These are phyloP conservation scores for Gandaritis pyraliata DNA, from an alignment of 2,888 invertebrate genomes.

Conservation along the genomic window DNA sequence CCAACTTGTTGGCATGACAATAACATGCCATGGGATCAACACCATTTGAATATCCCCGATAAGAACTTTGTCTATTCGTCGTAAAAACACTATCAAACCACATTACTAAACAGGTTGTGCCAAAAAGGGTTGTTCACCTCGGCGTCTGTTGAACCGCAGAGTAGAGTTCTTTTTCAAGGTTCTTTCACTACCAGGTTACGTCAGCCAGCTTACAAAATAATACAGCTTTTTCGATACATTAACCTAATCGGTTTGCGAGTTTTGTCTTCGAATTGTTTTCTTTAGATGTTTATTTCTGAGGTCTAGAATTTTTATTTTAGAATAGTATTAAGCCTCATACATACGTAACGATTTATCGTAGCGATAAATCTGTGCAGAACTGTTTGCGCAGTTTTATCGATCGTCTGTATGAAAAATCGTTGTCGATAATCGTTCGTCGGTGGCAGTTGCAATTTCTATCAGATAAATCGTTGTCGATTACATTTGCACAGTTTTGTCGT, in stretches of 20 bases:
- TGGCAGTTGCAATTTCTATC: too few species aligned
- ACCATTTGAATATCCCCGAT: constrained; percentile 18
- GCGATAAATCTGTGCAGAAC: too few species aligned
- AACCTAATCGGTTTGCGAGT: neutral
- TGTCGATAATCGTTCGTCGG: too few species aligned
- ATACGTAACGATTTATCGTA: too few species aligned
- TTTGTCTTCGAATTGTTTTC: too few species aligned
- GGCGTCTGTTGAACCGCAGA: constrained; percentile 54
- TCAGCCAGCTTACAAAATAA: neutral
- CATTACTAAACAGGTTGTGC: constrained; percentile 59
- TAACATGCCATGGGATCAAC: constrained; percentile 1
- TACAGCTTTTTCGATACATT: neutral
- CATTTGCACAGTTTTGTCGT: too few species aligned
- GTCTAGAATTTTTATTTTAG: too few species aligned
- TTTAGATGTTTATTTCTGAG: too few species aligned
- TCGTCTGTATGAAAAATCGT: too few species aligned
- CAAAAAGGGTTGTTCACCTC: constrained; percentile 64
- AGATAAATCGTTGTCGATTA: too few species aligned
- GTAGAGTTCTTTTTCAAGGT: constrained; percentile 55
- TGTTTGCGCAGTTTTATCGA: too few species aligned
- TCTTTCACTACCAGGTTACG: constrained; percentile 35
- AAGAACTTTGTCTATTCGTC: constrained; percentile 17
- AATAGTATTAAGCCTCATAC: too few species aligned
- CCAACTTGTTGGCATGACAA: constrained; percentile 7
- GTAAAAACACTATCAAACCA: constrained; percentile 43